Conservation (phyloP, 2,888 invertebrate genomes). For the Linnaemya vulpina region DNA sequence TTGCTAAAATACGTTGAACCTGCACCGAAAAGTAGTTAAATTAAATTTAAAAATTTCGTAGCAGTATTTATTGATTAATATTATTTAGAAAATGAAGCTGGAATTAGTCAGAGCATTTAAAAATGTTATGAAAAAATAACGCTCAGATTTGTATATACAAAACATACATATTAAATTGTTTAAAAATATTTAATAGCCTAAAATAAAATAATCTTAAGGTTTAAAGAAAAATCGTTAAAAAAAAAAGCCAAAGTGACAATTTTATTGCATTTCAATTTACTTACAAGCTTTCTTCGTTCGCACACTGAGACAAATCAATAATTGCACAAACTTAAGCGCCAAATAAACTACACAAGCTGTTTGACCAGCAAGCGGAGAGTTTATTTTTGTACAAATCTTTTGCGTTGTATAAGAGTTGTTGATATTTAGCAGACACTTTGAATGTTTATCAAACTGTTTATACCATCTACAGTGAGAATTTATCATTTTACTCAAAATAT, state of each 20-base stretch:
- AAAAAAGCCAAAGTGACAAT: slow-evolving; percentile 24
- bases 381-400: too few species aligned
- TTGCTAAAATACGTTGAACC: slow-evolving; percentile 20
- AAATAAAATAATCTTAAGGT: slow-evolving; percentile 54
- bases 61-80: slow-evolving; percentile 52
- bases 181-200: slow-evolving; percentile 3
- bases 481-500: too few species aligned
- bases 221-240: slow-evolving; percentile 25
- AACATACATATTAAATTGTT: not conserved
- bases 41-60: slow-evolving; percentile 43
- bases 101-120: slow-evolving; percentile 53
- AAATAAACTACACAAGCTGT: too few species aligned
- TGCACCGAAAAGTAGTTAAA: slow-evolving; percentile 55
- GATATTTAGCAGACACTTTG: too few species aligned
- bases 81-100: slow-evolving; percentile 46
- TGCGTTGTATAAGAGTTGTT: too few species aligned
- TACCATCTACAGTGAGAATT: too few species aligned
- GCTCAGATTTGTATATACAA: slow-evolving; percentile 39
- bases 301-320: slow-evolving; percentile 45
- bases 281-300: not conserved
- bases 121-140: slow-evolving; percentile 3
- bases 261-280: not conserved
- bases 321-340: too few species aligned
- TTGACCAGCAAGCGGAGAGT: too few species aligned
- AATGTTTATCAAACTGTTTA: too few species aligned